phyloP scores from a whole-genome alignment of 2,797 vertebrate species.

The Lepus oiostolus region DNA sequence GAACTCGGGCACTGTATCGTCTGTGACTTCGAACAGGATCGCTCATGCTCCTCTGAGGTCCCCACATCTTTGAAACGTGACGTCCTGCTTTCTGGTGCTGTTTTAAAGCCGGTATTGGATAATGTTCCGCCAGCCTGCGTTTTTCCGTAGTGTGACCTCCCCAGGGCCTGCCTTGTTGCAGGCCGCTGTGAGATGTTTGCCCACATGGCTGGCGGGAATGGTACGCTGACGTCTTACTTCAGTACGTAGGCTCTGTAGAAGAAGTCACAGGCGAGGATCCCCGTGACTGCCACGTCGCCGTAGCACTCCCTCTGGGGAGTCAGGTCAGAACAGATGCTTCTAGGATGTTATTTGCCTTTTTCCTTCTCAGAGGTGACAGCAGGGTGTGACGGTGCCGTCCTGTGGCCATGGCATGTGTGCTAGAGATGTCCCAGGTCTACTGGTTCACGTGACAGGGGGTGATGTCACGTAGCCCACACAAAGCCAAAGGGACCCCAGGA shows the following conservation, averaged over 20 bases:
- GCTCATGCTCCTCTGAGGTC: not conserved
- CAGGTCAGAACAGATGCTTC: not conserved
- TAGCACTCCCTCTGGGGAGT: no score
- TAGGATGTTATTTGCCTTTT: not conserved
- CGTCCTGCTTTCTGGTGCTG: not conserved
- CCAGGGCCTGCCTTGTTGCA: not conserved
- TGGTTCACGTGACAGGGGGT: rapidly evolving
- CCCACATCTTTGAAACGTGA: not conserved
- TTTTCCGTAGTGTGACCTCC: not conserved
- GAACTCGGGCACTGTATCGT: rapidly evolving
- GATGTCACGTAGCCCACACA: not conserved
- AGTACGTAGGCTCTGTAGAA: rapidly evolving
- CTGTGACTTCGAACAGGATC: not conserved
- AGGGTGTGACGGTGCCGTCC: rapidly evolving
- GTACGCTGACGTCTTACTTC: not conserved
- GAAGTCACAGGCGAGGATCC: rapidly evolving
- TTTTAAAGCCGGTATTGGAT: not conserved
- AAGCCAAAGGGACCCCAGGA: not conserved
- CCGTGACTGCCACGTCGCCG: not conserved
- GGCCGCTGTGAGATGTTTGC: not conserved
- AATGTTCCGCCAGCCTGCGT: not conserved
- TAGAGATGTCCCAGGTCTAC: not conserved
- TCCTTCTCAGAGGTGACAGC: not conserved
- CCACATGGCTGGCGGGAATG: not conserved
- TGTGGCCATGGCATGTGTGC: not conserved